Percentiles rank a stretch among this genome's conserved stretches.
Evolutionary conservation across 2,888 invertebrate species (phyloP).

Genomic region (Mimachlamys varia): DNA sequence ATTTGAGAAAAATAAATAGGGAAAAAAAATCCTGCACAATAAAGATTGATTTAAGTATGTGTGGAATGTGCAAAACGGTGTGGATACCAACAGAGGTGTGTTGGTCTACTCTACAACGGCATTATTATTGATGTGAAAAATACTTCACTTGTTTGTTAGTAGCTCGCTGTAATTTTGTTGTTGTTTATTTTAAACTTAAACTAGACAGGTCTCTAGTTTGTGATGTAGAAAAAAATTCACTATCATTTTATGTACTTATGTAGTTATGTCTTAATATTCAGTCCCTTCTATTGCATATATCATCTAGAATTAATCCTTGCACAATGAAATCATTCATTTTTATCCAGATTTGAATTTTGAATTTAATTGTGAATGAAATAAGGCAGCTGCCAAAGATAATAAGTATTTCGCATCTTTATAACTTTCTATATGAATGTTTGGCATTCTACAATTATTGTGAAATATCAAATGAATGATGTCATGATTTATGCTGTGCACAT

Average conservation of each 20-base stretch:
- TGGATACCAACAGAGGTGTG: not conserved
- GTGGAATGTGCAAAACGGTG: not conserved
- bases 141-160: not conserved
- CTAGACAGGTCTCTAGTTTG: not conserved
- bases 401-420: not conserved
- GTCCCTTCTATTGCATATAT: not conserved
- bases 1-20: not conserved
- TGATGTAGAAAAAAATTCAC: no score
- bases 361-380: not conserved
- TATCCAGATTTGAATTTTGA: not conserved
- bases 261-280: not conserved
- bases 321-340: constrained; percentile 29
- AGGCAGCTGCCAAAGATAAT: not conserved
- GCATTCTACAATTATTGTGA: not conserved
- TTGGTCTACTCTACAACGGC: not conserved
- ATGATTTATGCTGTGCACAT: not conserved
- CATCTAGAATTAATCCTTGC: not conserved
- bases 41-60: not conserved
- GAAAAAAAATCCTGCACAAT: not conserved
- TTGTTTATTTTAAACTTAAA: not conserved
- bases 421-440: not conserved
- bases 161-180: not conserved
- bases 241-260: not conserved
- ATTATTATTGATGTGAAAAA: not conserved
- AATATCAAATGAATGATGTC: not conserved